These are phyloP conservation scores for Helostoma temminkii DNA, from an alignment of 2,797 vertebrate genomes.

Conservation along the genomic window DNA sequence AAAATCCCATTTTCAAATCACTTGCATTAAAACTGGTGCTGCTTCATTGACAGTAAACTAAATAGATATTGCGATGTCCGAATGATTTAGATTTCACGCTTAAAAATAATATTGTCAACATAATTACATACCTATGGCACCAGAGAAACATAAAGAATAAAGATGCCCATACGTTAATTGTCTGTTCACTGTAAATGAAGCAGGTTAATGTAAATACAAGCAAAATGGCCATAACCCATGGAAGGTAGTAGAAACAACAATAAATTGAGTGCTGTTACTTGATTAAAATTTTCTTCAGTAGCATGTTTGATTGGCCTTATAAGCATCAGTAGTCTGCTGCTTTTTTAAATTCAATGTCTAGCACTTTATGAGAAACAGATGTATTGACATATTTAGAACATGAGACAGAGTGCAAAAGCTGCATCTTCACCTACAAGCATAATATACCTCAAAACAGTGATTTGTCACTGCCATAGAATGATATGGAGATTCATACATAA, in stretches of 20 bases:
- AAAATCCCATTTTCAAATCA: not conserved
- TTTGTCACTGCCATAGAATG: conserved; percentile 76
- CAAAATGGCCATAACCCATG: conserved; percentile 8
- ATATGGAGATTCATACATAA: conserved; percentile 65
- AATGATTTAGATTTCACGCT: conserved; percentile 6
- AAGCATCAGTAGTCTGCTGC: conserved; percentile 53
- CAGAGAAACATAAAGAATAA: conserved; percentile 8
- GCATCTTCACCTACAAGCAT: conserved; percentile 70
- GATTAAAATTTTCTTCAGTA: conserved; percentile 38
- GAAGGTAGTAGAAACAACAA: conserved; percentile 5
- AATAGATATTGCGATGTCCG: not conserved
- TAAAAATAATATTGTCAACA: conserved; percentile 12
- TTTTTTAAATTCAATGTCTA: conserved; percentile 60
- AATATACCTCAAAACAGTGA: conserved; percentile 82
- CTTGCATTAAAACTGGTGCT: conserved; percentile 1
- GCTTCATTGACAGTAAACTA: conserved; percentile 14
- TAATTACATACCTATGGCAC: not conserved
- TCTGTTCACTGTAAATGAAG: conserved; percentile 39
- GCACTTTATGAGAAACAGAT: conserved; percentile 79
- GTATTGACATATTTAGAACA: conserved; percentile 58
- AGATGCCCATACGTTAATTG: conserved; percentile 2
- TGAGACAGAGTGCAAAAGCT: conserved; percentile 55
- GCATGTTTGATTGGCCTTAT: conserved; percentile 61
- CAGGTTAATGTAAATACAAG: conserved; percentile 3
- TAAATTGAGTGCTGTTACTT: conserved; percentile 31